phyloP scores from a whole-genome alignment of 2,888 invertebrate species.

The Mesorhabditis belari region DNA sequence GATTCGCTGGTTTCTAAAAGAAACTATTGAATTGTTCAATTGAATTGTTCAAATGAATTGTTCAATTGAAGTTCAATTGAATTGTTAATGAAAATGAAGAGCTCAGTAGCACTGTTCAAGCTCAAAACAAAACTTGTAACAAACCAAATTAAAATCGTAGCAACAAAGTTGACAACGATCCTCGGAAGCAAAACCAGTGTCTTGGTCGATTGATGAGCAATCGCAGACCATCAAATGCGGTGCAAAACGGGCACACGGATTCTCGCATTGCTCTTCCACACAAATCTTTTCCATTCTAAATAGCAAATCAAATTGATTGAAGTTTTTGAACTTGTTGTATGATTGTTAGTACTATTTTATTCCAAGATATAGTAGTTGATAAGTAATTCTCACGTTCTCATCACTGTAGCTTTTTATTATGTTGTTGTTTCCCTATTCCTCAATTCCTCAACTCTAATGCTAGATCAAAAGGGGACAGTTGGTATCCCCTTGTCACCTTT shows the following conservation, averaged over 20 bases:
- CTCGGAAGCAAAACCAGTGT: conserved; percentile 52
- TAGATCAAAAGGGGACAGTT: too few species aligned
- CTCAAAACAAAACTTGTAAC: conserved; percentile 6
- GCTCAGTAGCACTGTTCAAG: conserved; percentile 11
- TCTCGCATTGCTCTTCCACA: conserved; percentile 51
- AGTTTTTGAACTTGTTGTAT: too few species aligned
- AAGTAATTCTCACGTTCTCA: too few species aligned
- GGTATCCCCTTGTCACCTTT: too few species aligned
- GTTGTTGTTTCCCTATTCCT: too few species aligned
- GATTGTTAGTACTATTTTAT: too few species aligned
- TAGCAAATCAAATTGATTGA: too few species aligned
- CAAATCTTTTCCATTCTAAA: conserved; percentile 51
- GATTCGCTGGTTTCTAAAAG: conserved; percentile 46
- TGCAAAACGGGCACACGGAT: conserved; percentile 49
- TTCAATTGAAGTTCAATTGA: conserved; percentile 36
- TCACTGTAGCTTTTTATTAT: too few species aligned
- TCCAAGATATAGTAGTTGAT: too few species aligned
- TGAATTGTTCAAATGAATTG: background rate
- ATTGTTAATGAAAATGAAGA: conserved; percentile 13
- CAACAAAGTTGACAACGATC: conserved; percentile 53
- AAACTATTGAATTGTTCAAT: background rate
- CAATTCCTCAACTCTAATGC: too few species aligned
- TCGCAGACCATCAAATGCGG: conserved; percentile 53
- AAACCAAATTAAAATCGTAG: conserved; percentile 49
- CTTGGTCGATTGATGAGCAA: conserved; percentile 50